Evolutionary conservation across 2,888 invertebrate genomes (phyloP).

Genomic region (Drosophila tanythrix): DNA sequence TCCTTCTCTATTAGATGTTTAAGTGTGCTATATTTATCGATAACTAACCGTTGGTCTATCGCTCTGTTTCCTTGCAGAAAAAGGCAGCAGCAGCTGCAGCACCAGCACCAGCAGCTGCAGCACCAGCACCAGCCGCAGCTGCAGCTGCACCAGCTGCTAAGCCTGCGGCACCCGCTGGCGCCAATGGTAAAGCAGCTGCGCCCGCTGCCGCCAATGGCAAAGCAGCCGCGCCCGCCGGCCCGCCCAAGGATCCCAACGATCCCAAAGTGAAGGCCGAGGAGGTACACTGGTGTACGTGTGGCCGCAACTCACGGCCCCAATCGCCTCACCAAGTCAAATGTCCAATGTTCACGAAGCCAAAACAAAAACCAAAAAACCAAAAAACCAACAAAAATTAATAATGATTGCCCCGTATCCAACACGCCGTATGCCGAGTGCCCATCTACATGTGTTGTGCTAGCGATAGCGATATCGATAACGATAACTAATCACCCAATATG

Average conservation of each 20-base stretch:
- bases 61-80: constrained; percentile 73
- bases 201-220: constrained; percentile 53
- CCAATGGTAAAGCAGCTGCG: constrained; percentile 54
- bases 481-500: constrained; percentile 13
- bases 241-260: constrained; percentile 82
- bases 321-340: constrained; percentile 47
- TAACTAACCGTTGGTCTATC: constrained; percentile 20
- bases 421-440: constrained; percentile 51
- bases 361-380: background rate
- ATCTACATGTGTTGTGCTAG: constrained; percentile 39
- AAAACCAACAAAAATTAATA: background rate
- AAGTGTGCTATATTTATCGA: background rate
- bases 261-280: constrained; percentile 82
- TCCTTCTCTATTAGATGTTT: background rate
- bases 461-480: constrained; percentile 18
- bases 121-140: constrained; percentile 57
- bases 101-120: constrained; percentile 48
- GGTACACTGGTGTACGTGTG: constrained; percentile 81
- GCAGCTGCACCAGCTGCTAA: constrained; percentile 46
- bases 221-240: constrained; percentile 75
- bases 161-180: constrained; percentile 48
- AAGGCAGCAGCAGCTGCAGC: constrained; percentile 69
- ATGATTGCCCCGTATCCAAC: constrained; percentile 5
- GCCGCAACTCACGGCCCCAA: constrained; percentile 43
- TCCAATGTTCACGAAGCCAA: constrained; percentile 33